Percentiles rank a stretch among this genome's conserved stretches.
phyloP scores from a whole-genome alignment of 1,140 invertebrate species.

The Drosophila serrata region DNA sequence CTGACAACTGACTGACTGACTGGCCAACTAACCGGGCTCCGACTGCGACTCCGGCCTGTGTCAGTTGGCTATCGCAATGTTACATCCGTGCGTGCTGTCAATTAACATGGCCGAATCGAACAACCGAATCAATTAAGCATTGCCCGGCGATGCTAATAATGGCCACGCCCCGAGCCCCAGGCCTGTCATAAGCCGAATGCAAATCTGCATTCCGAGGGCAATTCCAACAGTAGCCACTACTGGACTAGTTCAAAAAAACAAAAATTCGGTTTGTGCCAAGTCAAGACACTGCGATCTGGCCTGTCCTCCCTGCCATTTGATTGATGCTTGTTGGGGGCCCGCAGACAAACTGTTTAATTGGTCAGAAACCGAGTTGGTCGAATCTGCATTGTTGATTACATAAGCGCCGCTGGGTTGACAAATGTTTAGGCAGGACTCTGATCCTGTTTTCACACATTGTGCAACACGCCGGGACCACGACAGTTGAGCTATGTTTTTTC shows the following conservation, averaged over 20 bases:
- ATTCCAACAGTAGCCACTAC: slow-evolving; percentile 18
- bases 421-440: slow-evolving; percentile 80
- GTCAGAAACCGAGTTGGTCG: slow-evolving; percentile 24
- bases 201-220: slow-evolving; percentile 53
- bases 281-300: slow-evolving; percentile 5
- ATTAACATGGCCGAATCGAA: slow-evolving; percentile 68
- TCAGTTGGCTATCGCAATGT: slow-evolving; percentile 71
- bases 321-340: slow-evolving; percentile 71
- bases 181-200: slow-evolving; percentile 42
- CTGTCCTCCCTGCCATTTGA: slow-evolving; percentile 75
- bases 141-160: slow-evolving; percentile 77
- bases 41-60: slow-evolving; percentile 38
- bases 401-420: slow-evolving; percentile 74
- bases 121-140: slow-evolving; percentile 79
- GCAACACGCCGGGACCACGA: slow-evolving; percentile 63
- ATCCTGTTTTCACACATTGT: slow-evolving; percentile 82
- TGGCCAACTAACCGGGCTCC: slow-evolving; percentile 55
- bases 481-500: slow-evolving; percentile 39
- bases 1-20: slow-evolving; percentile 60
- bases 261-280: slow-evolving; percentile 5
- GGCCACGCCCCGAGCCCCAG: slow-evolving; percentile 43
- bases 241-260: not conserved
- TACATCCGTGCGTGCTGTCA: slow-evolving; percentile 73
- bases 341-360: slow-evolving; percentile 80
- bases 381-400: slow-evolving; percentile 67